Percentiles rank a stretch among this genome's conserved stretches.
Evolutionary conservation across 2,797 vertebrate species (phyloP).

Genomic region (Podarcis lilfordi): DNA sequence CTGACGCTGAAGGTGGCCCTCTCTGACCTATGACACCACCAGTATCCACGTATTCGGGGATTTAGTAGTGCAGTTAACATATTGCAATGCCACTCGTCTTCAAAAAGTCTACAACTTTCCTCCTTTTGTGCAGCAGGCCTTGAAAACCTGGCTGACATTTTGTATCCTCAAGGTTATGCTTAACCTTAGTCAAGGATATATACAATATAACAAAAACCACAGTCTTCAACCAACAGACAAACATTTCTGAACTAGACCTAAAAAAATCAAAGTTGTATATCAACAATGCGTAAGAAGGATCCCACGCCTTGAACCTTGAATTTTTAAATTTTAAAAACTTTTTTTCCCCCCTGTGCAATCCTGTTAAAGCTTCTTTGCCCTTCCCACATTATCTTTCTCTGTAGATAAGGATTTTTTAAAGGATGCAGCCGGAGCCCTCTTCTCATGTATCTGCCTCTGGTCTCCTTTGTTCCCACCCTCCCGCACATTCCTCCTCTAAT

Average conservation of each 20-base stretch:
- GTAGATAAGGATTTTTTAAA: background rate
- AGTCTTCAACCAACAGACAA: background rate
- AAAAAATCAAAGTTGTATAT: background rate
- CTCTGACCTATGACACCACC: slow-evolving; percentile 39
- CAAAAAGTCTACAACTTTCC: slow-evolving; percentile 23
- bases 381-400: background rate
- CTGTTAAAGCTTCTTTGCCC: background rate
- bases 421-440: background rate
- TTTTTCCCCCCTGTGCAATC: background rate
- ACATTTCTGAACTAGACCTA: slow-evolving; percentile 23
- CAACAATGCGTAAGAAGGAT: background rate
- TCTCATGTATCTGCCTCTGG: slow-evolving; percentile 2
- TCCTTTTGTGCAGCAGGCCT: slow-evolving; percentile 35
- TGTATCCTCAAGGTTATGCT: background rate
- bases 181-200: background rate
- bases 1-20: background rate
- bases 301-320: background rate
- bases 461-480: background rate
- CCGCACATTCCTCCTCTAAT: slow-evolving; percentile 29
- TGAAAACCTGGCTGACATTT: slow-evolving; percentile 42
- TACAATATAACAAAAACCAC: slow-evolving; percentile 39
- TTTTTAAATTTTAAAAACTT: background rate
- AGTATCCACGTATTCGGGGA: slow-evolving; percentile 42
- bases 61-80: slow-evolving; percentile 41
- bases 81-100: slow-evolving; percentile 42